Evolutionary conservation across 2,113 vertebrate species (phyloP).

Genomic region (Oplegnathus fasciatus): DNA sequence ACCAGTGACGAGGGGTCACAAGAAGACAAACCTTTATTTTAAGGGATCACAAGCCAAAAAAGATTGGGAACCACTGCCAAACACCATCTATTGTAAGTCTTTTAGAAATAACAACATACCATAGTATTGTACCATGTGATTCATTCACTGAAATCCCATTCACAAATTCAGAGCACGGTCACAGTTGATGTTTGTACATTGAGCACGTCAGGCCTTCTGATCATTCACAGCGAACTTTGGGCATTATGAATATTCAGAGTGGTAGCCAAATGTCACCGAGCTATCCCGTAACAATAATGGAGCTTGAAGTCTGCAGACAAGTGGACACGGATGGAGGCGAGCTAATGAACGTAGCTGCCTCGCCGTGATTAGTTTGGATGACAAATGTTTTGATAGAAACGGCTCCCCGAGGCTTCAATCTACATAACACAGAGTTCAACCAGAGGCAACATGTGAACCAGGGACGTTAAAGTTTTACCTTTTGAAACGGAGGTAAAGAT

Average conservation of each 20-base stretch:
- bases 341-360: conserved; percentile 61
- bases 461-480: not conserved
- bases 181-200: conserved; percentile 12
- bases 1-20: not conserved
- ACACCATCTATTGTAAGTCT: not conserved
- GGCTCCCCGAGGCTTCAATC: conserved; percentile 29
- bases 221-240: conserved; percentile 43
- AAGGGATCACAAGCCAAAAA: not conserved
- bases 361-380: conserved; percentile 47
- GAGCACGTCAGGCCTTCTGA: conserved; percentile 21
- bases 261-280: conserved; percentile 61
- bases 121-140: not conserved
- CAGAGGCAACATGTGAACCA: conserved; percentile 17
- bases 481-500: not conserved
- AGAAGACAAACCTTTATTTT: not conserved
- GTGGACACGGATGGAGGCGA: conserved; percentile 53
- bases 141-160: conserved; percentile 35
- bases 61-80: not conserved
- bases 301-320: conserved; percentile 64
- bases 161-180: conserved; percentile 31
- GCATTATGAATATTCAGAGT: conserved; percentile 62
- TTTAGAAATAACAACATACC: not conserved
- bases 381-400: conserved; percentile 65
- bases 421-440: conserved; percentile 22
- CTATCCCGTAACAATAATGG: conserved; percentile 60